Conservation (phyloP, 2,888 invertebrate species). For the Agriotes lineatus region DNA sequence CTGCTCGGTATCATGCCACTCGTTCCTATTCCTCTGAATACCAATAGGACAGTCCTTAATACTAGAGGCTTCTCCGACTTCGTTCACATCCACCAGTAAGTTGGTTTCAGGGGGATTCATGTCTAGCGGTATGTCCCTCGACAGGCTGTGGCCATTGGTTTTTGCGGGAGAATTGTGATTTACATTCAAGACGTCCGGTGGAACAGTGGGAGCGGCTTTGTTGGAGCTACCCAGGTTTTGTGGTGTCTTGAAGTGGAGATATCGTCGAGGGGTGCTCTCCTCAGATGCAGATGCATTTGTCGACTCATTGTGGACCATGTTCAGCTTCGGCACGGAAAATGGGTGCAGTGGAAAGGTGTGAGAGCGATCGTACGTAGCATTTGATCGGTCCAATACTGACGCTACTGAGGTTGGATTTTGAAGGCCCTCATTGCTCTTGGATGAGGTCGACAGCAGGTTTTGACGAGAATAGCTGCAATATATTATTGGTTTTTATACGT, state of each 20-base stretch:
- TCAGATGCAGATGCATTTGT: slow-evolving; percentile 54
- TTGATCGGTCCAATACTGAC: slow-evolving; percentile 69
- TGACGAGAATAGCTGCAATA: slow-evolving; percentile 87
- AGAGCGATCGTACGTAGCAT: slow-evolving; percentile 66
- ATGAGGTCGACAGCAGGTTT: slow-evolving; percentile 83
- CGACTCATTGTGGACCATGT: slow-evolving; percentile 55
- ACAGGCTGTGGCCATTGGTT: slow-evolving; percentile 5
- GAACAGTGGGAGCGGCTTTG: slow-evolving; percentile 63
- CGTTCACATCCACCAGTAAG: not conserved
- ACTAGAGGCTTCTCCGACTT: not conserved
- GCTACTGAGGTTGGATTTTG: slow-evolving; percentile 67
- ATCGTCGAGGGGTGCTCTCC: slow-evolving; percentile 55
- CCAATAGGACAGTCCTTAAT: slow-evolving; percentile 7
- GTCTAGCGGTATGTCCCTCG: slow-evolving; percentile 3
- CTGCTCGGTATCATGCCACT: slow-evolving; percentile 57
- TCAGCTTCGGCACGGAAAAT: slow-evolving; percentile 51
- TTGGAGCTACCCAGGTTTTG: slow-evolving; percentile 35
- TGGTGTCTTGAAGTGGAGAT: slow-evolving; percentile 41
- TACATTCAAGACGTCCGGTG: slow-evolving; percentile 72
- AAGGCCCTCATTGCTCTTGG: slow-evolving; percentile 79
- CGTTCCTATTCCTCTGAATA: slow-evolving; percentile 54
- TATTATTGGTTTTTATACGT: no score
- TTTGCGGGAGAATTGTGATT: slow-evolving; percentile 61
- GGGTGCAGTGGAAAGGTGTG: slow-evolving; percentile 51
- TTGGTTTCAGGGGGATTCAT: slow-evolving; percentile 27